Conservation (phyloP, 2,113 vertebrate species). For the Cinclus mexicanus region DNA sequence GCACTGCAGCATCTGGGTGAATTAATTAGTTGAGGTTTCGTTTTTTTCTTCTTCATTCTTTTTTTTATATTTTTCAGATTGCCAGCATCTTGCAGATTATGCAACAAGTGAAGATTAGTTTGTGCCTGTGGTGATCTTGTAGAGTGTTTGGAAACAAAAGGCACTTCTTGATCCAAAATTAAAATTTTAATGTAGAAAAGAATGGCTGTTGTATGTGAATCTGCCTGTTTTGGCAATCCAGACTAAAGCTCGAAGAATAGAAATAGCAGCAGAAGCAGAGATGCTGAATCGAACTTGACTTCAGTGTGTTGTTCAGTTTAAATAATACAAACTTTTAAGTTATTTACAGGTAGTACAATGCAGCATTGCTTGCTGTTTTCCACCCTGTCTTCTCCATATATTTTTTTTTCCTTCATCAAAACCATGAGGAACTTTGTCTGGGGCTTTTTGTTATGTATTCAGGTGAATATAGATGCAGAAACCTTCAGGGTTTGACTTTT, state of each 20-base stretch:
- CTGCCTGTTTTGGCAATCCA: background rate
- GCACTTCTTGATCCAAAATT: constrained; percentile 15
- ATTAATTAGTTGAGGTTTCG: constrained; percentile 45
- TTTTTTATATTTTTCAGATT: background rate
- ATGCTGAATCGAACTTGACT: background rate
- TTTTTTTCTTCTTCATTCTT: background rate
- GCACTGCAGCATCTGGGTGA: constrained; percentile 55
- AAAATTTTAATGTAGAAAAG: constrained; percentile 13
- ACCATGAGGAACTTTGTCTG: background rate
- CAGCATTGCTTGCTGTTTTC: background rate
- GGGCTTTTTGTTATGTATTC: background rate
- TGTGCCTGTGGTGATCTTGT: constrained; percentile 44
- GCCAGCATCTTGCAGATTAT: constrained; percentile 60
- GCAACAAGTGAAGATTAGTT: constrained; percentile 60
- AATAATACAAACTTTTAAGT: background rate
- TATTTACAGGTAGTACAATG: background rate
- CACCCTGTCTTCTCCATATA: background rate
- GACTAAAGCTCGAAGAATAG: background rate
- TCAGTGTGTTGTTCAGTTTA: background rate
- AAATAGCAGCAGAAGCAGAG: background rate
- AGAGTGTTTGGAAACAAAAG: constrained; percentile 40
- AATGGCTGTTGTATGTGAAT: constrained; percentile 1
- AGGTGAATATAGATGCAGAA: background rate
- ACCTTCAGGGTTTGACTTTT: background rate
- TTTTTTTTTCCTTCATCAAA: background rate